A percentile compares a stretch with the other conserved stretches of the same genome.
Conservation (phyloP, 2,888 invertebrate genomes). For the Phyllotreta striolata region DNA sequence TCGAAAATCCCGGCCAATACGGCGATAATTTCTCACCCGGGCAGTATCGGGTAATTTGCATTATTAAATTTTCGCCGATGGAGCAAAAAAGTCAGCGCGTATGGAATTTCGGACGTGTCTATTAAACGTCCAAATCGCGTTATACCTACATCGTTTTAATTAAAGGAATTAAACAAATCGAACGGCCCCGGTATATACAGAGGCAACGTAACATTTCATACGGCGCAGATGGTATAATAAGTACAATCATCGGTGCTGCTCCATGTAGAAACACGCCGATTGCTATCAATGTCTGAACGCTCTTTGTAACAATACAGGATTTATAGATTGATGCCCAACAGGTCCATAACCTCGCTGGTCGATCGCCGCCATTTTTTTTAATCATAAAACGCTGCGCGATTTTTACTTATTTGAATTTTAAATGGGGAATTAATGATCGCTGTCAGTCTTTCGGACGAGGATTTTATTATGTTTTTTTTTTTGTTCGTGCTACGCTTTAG, state of each 20-base stretch:
- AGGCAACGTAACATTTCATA: conserved; percentile 25
- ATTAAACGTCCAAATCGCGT: conserved; percentile 3
- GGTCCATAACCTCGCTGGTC: conserved; percentile 52
- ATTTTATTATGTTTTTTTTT: conserved; percentile 34
- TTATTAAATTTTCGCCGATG: conserved; percentile 6
- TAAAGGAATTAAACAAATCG: neutral
- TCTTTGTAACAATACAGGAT: conserved; percentile 48
- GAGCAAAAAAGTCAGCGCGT: neutral
- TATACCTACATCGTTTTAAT: neutral
- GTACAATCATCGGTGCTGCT: conserved; percentile 32
- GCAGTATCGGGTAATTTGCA: neutral
- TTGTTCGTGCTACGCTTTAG: conserved; percentile 34
- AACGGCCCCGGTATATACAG: conserved; percentile 22
- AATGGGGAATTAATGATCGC: conserved; percentile 37
- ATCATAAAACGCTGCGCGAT: conserved; percentile 38
- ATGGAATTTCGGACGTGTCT: neutral
- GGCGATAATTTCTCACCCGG: too few species aligned
- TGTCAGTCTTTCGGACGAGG: conserved; percentile 26
- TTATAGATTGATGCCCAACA: conserved; percentile 53
- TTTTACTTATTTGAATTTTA: conserved; percentile 31
- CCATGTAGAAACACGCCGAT: conserved; percentile 44
- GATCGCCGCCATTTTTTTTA: conserved; percentile 40
- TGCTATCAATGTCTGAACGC: conserved; percentile 48
- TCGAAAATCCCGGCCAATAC: too few species aligned
- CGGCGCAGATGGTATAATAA: conserved; percentile 19